Percentiles rank a stretch among this genome's conserved stretches.
Conservation (phyloP, 2,888 invertebrate species). For the Nephrotoma flavescens region DNA sequence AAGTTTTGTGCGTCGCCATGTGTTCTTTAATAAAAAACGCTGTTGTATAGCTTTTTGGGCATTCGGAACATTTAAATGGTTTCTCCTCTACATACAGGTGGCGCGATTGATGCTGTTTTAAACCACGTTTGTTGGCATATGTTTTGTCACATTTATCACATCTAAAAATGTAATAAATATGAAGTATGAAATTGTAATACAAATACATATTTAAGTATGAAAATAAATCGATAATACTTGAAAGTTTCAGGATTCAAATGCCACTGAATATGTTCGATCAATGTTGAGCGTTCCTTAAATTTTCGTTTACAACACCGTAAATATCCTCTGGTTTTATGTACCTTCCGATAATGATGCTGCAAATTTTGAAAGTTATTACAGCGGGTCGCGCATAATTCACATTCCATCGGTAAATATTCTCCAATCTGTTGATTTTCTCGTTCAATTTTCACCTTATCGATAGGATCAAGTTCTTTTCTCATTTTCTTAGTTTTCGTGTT, state of each 20-base stretch:
- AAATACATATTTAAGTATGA: no score
- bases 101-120: neutral
- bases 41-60: neutral
- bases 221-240: constrained; percentile 18
- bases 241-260: constrained; percentile 29
- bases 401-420: neutral
- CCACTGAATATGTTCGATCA: constrained; percentile 27
- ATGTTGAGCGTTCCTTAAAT: constrained; percentile 24
- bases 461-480: neutral
- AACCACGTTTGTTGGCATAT: neutral
- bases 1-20: neutral
- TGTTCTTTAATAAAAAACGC: neutral
- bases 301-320: constrained; percentile 27
- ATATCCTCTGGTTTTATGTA: constrained; percentile 24
- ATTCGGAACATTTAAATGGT: neutral
- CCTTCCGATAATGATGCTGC: constrained; percentile 23
- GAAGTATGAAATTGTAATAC: no score
- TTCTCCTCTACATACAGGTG: neutral
- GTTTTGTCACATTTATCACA: neutral
- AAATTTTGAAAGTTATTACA: constrained; percentile 21
- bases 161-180: neutral
- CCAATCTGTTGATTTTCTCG: neutral
- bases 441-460: neutral
- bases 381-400: neutral
- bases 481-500: neutral